phyloP scores from a whole-genome alignment of 2,113 vertebrate species.

The Zeus faber region DNA sequence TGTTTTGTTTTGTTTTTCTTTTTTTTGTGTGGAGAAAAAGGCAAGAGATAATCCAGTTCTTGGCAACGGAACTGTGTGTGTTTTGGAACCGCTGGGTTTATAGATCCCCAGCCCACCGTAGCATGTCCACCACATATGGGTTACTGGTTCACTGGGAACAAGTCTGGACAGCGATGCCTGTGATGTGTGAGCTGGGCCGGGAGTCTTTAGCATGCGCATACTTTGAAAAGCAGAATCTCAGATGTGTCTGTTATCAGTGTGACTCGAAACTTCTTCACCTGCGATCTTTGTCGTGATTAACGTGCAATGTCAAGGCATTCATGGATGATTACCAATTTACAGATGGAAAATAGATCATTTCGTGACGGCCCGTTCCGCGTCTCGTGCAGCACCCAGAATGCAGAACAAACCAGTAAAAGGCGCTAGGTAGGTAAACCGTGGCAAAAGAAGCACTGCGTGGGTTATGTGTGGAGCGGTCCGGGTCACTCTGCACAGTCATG shows the following conservation, averaged over 20 bases:
- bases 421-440: conserved; percentile 19
- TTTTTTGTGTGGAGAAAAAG: conserved; percentile 50
- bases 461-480: conserved; percentile 34
- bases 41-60: conserved; percentile 72
- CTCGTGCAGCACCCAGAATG: no score
- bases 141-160: conserved; percentile 42
- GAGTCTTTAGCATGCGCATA: no score
- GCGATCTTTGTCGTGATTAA: no score
- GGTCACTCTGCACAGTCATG: conserved; percentile 62
- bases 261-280: no score
- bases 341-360: no score
- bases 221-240: no score
- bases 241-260: no score
- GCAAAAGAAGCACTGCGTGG: conserved; percentile 26
- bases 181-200: conserved; percentile 12
- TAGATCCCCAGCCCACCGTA: conserved; percentile 55
- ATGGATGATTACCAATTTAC: no score
- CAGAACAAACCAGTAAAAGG: not conserved
- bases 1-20: no score
- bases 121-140: conserved; percentile 58
- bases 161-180: conserved; percentile 48
- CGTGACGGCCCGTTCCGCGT: no score
- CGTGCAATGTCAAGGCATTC: no score
- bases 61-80: conserved; percentile 60
- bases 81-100: conserved; percentile 68